Base-by-base conservation (phyloP, 1,140 invertebrate species). In the Phenacoccus solenopsis region DNA sequence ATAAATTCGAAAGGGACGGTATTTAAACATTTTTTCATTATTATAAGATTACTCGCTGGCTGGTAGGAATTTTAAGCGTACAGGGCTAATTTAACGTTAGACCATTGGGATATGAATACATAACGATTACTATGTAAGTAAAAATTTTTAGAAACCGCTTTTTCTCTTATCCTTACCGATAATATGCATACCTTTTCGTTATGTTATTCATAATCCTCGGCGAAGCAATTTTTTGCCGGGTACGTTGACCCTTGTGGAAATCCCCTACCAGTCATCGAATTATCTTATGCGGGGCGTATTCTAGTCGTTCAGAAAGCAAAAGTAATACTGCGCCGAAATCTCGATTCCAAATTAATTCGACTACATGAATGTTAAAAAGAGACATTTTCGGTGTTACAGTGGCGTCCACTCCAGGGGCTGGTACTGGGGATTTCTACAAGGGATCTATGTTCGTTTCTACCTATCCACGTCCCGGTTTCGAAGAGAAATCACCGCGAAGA, bases 371-470 rank as follows among this genome's bases (percentile, higher is more conserved):
- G 21, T 16, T 64, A 49, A 49, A 49, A 49, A 49, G 30, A 32
- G 13, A 5, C 5, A 49, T 16, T 64, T 64, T 64, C 57, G 84
- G 84, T 86, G 81, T 87, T 86, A 82, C 88, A 90, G 88, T 90
- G 87, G 88, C 71, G 32, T 69, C 71, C 68, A 56, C 21, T 25
- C 71, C 87, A 84, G 84, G 85, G 78, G 82, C 82, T 77, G 84
- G 85, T 81, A 83, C 85, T 83, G 84, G 83, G 84, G 87, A 90
- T 85, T 86, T 85, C 87, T 89, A 86, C 88, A 90, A 90, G 86
- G 84, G 84, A 76, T 77, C 79, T 77, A 71, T 74, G 67, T 74
- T 68, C 72, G 75, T 78, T 75, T 75, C 75, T 74, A 71, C 76
- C 73, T 77, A 77, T 78, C 72, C 78, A 81, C 80, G 81, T 81